Conservation (phyloP, 2,113 vertebrate species). For the Gavialis gangeticus region DNA sequence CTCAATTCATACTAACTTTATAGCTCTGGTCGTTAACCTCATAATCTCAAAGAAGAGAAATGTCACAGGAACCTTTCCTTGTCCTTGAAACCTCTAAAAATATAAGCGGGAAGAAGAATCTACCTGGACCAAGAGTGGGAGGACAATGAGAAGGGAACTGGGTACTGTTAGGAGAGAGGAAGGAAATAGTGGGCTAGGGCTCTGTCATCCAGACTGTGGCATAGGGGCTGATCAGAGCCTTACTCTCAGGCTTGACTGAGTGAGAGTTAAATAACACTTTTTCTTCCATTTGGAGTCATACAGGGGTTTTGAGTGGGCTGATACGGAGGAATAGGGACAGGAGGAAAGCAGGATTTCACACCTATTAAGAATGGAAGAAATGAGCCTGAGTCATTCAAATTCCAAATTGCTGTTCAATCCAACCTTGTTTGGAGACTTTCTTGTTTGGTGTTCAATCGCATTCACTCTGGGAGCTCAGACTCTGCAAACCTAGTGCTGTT, state of each 20-base stretch:
- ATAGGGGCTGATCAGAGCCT: rapidly evolving
- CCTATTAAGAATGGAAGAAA: neutral
- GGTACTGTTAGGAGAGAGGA: neutral
- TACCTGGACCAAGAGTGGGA: neutral
- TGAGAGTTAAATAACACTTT: neutral
- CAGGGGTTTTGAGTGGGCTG: neutral
- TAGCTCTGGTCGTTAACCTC: neutral
- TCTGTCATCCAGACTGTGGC: neutral
- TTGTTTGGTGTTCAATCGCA: neutral
- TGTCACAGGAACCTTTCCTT: neutral
- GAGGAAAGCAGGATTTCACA: neutral
- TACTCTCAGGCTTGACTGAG: neutral
- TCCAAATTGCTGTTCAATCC: neutral
- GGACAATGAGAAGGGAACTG: neutral
- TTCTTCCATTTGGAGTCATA: neutral
- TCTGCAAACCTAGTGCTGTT: neutral
- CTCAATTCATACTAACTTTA: neutral
- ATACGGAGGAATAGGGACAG: neutral
- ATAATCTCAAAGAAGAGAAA: neutral
- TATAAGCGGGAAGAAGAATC: neutral
- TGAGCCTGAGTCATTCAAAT: neutral
- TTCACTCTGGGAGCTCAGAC: neutral
- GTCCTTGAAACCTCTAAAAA: neutral
- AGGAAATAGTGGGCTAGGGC: neutral
- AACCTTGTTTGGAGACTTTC: neutral